phyloP scores from a whole-genome alignment of 1,140 invertebrate genomes.

The Heliconius himera region DNA sequence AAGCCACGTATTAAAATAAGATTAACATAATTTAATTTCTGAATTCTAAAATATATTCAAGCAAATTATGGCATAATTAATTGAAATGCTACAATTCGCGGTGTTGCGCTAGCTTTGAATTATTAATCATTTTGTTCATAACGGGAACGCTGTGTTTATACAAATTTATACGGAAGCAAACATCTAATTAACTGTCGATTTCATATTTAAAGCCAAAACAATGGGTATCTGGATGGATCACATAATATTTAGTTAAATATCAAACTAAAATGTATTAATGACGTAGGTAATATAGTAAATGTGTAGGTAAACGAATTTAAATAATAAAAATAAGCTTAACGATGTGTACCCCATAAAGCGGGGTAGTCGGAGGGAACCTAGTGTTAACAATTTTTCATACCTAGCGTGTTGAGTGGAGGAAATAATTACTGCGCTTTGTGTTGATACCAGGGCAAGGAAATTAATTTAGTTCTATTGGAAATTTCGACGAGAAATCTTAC shows the following conservation, averaged over 20 bases:
- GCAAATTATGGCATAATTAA: constrained; percentile 31
- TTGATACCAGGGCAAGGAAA: too few species aligned
- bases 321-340: too few species aligned
- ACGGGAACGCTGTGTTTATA: constrained; percentile 27
- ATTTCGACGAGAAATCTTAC: too few species aligned
- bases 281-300: too few species aligned
- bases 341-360: too few species aligned
- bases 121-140: constrained; percentile 34
- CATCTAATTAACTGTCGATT: constrained; percentile 15
- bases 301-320: too few species aligned
- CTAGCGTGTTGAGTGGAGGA: too few species aligned
- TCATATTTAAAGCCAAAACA: background rate
- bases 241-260: background rate
- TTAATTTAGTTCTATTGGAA: too few species aligned
- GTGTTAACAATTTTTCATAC: too few species aligned
- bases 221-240: background rate
- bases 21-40: constrained; percentile 2
- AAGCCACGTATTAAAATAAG: constrained; percentile 4
- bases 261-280: too few species aligned
- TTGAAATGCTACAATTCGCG: constrained; percentile 34
- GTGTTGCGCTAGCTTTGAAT: constrained; percentile 27
- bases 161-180: constrained; percentile 19
- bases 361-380: too few species aligned
- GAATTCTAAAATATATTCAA: constrained; percentile 28
- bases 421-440: too few species aligned